Evolutionary conservation across 2,888 invertebrate species (phyloP).

Genomic region (Dusona sp.): DNA sequence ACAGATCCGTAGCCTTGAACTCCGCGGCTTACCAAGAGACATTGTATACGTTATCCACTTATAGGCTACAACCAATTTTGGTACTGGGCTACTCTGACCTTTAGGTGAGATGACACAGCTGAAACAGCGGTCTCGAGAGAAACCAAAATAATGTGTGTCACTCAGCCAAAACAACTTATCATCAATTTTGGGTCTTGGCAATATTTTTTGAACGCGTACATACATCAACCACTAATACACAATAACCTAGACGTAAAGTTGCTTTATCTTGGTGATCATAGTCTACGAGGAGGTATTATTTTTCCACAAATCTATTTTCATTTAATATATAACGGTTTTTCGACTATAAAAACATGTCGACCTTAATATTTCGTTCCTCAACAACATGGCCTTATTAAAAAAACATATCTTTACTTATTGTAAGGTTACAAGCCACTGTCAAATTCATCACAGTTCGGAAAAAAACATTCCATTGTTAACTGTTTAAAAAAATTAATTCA

Average conservation of each 20-base stretch:
- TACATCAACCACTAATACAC: background rate
- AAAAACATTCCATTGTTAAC: too few species aligned
- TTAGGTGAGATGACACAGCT: slow-evolving; percentile 5
- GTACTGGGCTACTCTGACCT: slow-evolving; percentile 41
- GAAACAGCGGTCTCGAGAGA: background rate
- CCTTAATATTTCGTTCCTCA: background rate
- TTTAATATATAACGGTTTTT: background rate
- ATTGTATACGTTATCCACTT: slow-evolving; percentile 31
- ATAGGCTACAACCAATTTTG: slow-evolving; percentile 34
- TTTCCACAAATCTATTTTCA: background rate
- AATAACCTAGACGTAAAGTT: background rate
- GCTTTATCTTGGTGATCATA: background rate
- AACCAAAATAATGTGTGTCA: background rate
- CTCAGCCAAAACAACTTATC: background rate
- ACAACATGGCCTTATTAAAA: background rate
- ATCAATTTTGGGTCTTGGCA: slow-evolving; percentile 16
- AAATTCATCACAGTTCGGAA: too few species aligned
- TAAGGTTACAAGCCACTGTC: too few species aligned
- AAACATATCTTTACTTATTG: too few species aligned
- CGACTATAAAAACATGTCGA: background rate
- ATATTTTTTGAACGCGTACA: background rate
- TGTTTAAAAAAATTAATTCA: too few species aligned
- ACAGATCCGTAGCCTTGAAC: slow-evolving; percentile 15
- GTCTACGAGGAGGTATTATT: background rate
- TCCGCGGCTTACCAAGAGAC: slow-evolving; percentile 37